A percentile compares a stretch with the other conserved stretches of the same genome.
Evolutionary conservation across 2,113 vertebrate genomes (phyloP).

Genomic region (Anser cygnoides): DNA sequence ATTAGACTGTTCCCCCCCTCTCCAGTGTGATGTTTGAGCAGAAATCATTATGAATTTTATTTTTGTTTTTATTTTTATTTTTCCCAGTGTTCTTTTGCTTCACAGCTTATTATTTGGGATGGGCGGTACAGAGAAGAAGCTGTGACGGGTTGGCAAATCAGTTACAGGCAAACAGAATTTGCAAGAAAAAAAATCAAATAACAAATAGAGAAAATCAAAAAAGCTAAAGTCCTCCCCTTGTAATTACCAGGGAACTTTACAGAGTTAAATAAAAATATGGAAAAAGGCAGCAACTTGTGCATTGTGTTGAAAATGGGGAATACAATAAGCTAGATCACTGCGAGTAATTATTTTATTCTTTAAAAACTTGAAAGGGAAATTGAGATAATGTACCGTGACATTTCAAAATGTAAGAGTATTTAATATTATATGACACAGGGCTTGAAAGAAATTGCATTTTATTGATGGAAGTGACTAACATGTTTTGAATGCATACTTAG

Average conservation of each 20-base stretch:
- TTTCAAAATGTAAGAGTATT: not conserved
- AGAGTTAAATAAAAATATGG: not conserved
- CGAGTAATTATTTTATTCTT: not conserved
- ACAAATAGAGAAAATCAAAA: not conserved
- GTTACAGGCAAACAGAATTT: not conserved
- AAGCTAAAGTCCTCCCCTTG: not conserved
- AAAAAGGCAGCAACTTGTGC: not conserved
- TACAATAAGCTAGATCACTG: not conserved
- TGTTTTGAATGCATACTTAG: not conserved
- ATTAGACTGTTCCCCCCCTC: not conserved
- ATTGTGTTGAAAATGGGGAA: rapidly evolving
- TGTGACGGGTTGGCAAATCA: not conserved
- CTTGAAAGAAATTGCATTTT: not conserved
- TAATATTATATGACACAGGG: rapidly evolving
- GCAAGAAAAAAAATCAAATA: not conserved
- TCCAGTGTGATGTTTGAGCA: not conserved
- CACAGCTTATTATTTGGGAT: not conserved
- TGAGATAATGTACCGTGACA: not conserved
- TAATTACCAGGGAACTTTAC: not conserved
- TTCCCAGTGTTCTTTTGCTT: not conserved
- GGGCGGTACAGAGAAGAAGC: not conserved
- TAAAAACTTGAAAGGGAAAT: not conserved
- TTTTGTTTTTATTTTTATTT: not conserved
- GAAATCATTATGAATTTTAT: not conserved
- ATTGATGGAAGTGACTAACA: not conserved